These are phyloP conservation scores for Brenthis daphne DNA, from an alignment of 2,888 invertebrate genomes.

Conservation along the genomic window DNA sequence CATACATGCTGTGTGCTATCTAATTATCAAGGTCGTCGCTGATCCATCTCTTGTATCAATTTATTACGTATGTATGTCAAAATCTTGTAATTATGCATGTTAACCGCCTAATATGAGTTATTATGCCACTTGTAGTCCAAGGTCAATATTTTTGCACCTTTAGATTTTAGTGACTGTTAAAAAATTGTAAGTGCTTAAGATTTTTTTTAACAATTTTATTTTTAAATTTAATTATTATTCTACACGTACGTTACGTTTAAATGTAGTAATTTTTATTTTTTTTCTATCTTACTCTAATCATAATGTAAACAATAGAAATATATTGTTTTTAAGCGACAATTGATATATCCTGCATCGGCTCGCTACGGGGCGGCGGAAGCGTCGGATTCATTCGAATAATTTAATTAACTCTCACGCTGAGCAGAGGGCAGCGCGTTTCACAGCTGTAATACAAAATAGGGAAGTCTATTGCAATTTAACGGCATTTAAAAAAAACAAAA, in stretches of 20 bases:
- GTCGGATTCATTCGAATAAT: constrained; percentile 79
- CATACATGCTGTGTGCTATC: constrained; percentile 46
- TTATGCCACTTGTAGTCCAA: constrained; percentile 32
- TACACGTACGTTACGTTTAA: neutral
- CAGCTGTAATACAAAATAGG: constrained; percentile 62
- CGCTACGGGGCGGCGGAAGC: constrained; percentile 68
- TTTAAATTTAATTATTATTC: neutral
- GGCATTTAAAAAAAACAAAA: neutral
- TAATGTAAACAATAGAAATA: constrained; percentile 47
- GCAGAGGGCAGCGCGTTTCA: constrained; percentile 69
- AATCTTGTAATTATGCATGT: constrained; percentile 33
- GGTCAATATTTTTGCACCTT: constrained; percentile 22
- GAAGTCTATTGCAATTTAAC: constrained; percentile 47
- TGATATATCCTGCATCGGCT: constrained; percentile 73
- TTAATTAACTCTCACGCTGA: constrained; percentile 74
- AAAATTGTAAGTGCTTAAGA: neutral
- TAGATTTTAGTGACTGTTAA: neutral
- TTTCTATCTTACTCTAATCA: neutral
- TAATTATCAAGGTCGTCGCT: constrained; percentile 54
- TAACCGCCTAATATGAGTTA: constrained; percentile 26
- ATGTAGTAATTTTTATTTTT: neutral
- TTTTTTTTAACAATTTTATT: neutral
- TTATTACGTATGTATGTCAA: constrained; percentile 56
- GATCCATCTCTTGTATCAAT: constrained; percentile 71
- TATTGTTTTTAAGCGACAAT: constrained; percentile 70